phyloP scores from a whole-genome alignment of 1,140 invertebrate genomes.

The Drosophila baimaii region DNA sequence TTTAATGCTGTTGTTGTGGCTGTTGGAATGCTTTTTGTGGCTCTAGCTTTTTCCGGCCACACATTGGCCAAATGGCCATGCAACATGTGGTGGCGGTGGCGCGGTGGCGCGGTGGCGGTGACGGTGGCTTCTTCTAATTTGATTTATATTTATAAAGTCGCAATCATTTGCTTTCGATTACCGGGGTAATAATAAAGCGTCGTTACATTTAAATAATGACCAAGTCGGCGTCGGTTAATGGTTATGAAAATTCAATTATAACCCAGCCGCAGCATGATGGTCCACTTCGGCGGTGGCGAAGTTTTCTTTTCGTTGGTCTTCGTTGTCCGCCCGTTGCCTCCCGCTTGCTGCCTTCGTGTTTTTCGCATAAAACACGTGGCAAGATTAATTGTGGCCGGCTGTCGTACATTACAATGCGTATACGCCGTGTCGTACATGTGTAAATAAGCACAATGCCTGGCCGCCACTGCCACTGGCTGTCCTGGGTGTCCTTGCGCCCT shows the following conservation, averaged over 20 bases:
- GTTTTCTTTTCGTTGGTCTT: constrained; percentile 4
- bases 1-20: constrained; percentile 47
- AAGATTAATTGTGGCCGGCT: constrained; percentile 79
- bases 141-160: constrained; percentile 81
- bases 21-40: constrained; percentile 11
- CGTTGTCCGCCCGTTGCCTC: not conserved
- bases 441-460: constrained; percentile 72
- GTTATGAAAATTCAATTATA: constrained; percentile 83
- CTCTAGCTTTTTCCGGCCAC: constrained; percentile 31
- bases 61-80: constrained; percentile 63
- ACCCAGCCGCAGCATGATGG: constrained; percentile 75
- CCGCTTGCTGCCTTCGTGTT: not conserved
- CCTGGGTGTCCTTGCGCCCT: constrained; percentile 29
- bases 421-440: constrained; percentile 80
- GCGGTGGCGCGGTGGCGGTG: not conserved
- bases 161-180: constrained; percentile 79
- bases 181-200: constrained; percentile 78
- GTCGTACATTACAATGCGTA: constrained; percentile 78
- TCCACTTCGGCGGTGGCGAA: constrained; percentile 31
- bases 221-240: constrained; percentile 68
- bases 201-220: constrained; percentile 83
- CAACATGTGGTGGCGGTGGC: constrained; percentile 63
- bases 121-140: constrained; percentile 62
- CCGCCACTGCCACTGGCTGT: constrained; percentile 30
- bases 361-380: constrained; percentile 72